Evolutionary conservation across 1,140 invertebrate species (phyloP), one percentile per base, ranked within the genome.

Genomic region (Calycopis cecrops): DNA sequence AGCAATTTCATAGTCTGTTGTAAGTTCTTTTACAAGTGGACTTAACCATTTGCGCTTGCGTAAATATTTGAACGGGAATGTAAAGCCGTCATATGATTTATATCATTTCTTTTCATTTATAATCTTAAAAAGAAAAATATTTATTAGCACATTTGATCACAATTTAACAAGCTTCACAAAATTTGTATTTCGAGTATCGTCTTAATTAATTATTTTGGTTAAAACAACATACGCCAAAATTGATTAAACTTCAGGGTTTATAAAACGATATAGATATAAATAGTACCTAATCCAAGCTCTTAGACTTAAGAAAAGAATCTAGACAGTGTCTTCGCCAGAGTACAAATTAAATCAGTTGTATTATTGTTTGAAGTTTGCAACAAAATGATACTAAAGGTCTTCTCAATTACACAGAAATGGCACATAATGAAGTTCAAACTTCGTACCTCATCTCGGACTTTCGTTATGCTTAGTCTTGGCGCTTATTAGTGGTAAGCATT

Each of bases 401-500:
- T 59, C 47, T 63, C 57, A 71, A 71, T 68, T 65, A 68, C 57
- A 58, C 55, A 59, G 60, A 63, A 63, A 63, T 64, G 63, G 42
- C 66, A 68, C 62, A 51, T 63, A 71, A 65, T 65, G 60, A 64
- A 68, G 61, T 68, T 62, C 57, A 66, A 68, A 71, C 55, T 71
- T 68, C 47, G 63, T 63, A 64, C 55, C 59, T 64, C 56, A 63
- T 59, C 62, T 63, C 18, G 49, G 35, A 59, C 61, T 65, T 64
- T 66, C 63, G 63, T 68, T 71, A 71, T 68, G 63, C 66, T 44
- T 33, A 60, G 60, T 62, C 62, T 65, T 66, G 55, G 48, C 52
- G 60, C 63, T 71, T 63, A 69, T 71, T 71, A 69, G 69, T 64
- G 59, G 58, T 50, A 69, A 65, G 60, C 64, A 66, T 67, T 69